Base-by-base conservation (phyloP, 2,113 vertebrate species). In the Cyanoliseus patagonus region DNA sequence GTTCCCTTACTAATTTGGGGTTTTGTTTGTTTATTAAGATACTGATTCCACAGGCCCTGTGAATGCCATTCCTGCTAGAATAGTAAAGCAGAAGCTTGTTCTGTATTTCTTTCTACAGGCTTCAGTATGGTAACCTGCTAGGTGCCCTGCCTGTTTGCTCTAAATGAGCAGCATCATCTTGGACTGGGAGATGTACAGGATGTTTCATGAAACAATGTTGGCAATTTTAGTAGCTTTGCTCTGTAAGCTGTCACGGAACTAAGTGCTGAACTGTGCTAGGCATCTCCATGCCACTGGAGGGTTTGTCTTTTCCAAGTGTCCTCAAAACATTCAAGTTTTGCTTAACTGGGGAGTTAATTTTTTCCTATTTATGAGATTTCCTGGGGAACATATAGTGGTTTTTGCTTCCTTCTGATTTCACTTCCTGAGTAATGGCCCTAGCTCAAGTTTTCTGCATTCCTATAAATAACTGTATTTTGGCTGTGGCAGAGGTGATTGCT, bases 211-310 rank as follows among this genome's bases (percentile, higher is more conserved):
- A 44, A 28, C 28, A 9, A 3, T 18, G 18, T 2, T 77, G 75
- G 23, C 70, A 47, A 9, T 81, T 92, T 8, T 2, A 35, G 88
- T 25, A 88, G 66, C 86, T 88, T 57, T 82, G 85, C 83, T 88
- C n/a, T 68, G 28, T 52, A 62, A 83, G 15, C 25, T 11, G 10
- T 39, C 44, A 3, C 35, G 17, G 35, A 51, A 46, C 28, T 16
- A 19, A 49, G 30, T 5, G 46, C 55, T 64, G 44, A 49, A 18
- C 49, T 44, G 49, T 25, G 16, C 57, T n/a, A 6, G 8, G 66
- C 0, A 0, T 30, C 57, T 83, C 35, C 0, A 0, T 73, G 44
- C 24, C 2, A 0, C 73, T 24, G 64, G 13, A 57, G n/a, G 5
- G 19, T n/a, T 91, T 81, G 24, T 69, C 44, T 73, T 86, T 74